phyloP scores from a whole-genome alignment of 2,113 vertebrate species.

The Neoarius graeffei region DNA sequence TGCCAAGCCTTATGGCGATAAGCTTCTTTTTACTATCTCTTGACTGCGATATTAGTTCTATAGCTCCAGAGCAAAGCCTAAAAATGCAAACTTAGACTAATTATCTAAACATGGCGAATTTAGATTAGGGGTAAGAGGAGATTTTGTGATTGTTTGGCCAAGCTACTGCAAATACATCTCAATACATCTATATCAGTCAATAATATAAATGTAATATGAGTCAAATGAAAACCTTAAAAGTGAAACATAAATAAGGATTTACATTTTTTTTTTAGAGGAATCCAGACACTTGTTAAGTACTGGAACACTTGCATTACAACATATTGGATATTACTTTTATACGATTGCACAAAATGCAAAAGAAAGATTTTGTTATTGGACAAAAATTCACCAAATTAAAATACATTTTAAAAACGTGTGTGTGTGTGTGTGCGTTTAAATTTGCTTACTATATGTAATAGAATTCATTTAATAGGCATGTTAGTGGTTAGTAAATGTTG shows the following conservation, averaged over 20 bases:
- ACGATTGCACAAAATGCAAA: too few species aligned
- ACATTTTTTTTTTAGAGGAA: background rate
- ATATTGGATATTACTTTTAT: background rate
- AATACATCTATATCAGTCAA: background rate
- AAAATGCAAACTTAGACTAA: background rate
- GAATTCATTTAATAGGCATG: too few species aligned
- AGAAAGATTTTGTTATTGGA: too few species aligned
- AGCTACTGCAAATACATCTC: background rate
- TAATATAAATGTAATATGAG: background rate
- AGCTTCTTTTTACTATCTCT: background rate
- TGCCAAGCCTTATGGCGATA: background rate
- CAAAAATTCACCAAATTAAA: background rate
- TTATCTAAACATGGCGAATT: background rate
- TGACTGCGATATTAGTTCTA: background rate
- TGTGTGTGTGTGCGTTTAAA: too few species aligned
- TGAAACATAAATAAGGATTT: background rate
- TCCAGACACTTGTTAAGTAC: background rate
- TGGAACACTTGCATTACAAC: background rate
- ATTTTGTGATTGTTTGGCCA: background rate
- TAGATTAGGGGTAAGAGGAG: background rate
- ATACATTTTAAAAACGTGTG: background rate
- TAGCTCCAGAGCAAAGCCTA: background rate
- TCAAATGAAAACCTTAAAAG: background rate
- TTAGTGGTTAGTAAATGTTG: background rate
- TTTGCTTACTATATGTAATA: background rate